Conservation (phyloP, 2,888 invertebrate species). For the Teleiodes luculella region DNA sequence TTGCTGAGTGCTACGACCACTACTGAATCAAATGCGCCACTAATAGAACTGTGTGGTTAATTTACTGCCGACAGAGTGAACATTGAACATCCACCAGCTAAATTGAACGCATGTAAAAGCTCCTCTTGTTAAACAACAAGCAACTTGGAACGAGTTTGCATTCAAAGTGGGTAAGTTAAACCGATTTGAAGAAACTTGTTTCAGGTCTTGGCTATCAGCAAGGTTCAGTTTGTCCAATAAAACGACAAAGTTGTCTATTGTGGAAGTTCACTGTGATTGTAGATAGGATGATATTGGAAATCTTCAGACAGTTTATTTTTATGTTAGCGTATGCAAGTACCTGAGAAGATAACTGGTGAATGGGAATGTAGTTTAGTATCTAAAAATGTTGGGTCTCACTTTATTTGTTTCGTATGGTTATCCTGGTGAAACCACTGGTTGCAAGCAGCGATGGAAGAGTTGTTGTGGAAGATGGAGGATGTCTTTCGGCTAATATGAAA, state of each 20-base stretch:
- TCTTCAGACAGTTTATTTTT: not conserved
- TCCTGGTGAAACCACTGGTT: too few relatives aligned
- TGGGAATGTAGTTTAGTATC: too few relatives aligned
- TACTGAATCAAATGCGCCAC: not conserved
- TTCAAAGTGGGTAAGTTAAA: constrained; percentile 18
- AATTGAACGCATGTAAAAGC: constrained; percentile 24
- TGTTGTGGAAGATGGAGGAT: too few relatives aligned
- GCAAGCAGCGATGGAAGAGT: too few relatives aligned
- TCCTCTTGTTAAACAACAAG: constrained; percentile 22
- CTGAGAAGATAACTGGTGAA: too few relatives aligned
- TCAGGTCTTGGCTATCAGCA: constrained; percentile 1
- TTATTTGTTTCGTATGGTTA: too few relatives aligned
- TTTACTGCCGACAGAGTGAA: constrained; percentile 20
- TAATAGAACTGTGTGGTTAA: constrained; percentile 24
- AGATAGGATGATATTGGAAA: not conserved
- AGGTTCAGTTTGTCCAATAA: constrained; percentile 8
- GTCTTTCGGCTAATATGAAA: too few relatives aligned
- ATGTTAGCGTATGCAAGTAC: not conserved
- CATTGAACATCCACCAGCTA: constrained; percentile 5
- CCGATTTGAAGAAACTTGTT: constrained; percentile 17
- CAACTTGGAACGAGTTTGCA: constrained; percentile 18
- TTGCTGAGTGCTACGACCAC: not conserved
- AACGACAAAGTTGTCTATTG: constrained; percentile 3
- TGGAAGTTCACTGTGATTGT: not conserved
- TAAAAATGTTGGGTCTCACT: too few relatives aligned